These are phyloP conservation scores for Sporophila hypoxantha DNA, from an alignment of 2,113 vertebrate genomes.

Conservation along the genomic window DNA sequence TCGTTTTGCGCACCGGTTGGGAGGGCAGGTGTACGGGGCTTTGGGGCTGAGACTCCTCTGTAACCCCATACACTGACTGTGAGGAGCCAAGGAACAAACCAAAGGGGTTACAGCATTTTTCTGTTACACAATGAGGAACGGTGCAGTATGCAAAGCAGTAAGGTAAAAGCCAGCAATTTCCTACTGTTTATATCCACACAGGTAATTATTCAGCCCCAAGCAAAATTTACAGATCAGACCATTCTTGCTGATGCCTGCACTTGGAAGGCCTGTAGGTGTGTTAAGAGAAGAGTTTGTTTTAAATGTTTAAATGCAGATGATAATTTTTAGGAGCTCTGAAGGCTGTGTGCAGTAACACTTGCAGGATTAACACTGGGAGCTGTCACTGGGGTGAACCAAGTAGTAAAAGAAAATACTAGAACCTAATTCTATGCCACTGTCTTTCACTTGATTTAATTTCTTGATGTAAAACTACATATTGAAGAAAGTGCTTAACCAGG, in stretches of 20 bases:
- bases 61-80: slow-evolving; percentile 89
- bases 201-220: not conserved
- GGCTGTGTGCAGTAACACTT: not conserved
- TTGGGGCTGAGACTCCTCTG: slow-evolving; percentile 86
- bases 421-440: not conserved
- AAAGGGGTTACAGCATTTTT: not conserved
- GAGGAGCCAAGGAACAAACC: not conserved
- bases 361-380: not conserved
- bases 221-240: not conserved
- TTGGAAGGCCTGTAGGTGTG: not conserved
- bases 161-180: not conserved
- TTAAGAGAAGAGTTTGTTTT: not conserved
- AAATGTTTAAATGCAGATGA: not conserved
- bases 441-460: not conserved
- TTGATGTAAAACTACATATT: not conserved
- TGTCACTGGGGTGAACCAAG: not conserved
- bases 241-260: not conserved
- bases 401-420: not conserved
- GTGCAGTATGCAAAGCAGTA: not conserved
- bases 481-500: not conserved
- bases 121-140: not conserved
- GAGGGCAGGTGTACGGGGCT: slow-evolving; percentile 84
- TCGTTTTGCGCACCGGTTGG: slow-evolving; percentile 81
- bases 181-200: not conserved
- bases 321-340: not conserved